Evolutionary conservation across 2,888 invertebrate species (phyloP).

Genomic region (Vannuccia rotundouncinata): DNA sequence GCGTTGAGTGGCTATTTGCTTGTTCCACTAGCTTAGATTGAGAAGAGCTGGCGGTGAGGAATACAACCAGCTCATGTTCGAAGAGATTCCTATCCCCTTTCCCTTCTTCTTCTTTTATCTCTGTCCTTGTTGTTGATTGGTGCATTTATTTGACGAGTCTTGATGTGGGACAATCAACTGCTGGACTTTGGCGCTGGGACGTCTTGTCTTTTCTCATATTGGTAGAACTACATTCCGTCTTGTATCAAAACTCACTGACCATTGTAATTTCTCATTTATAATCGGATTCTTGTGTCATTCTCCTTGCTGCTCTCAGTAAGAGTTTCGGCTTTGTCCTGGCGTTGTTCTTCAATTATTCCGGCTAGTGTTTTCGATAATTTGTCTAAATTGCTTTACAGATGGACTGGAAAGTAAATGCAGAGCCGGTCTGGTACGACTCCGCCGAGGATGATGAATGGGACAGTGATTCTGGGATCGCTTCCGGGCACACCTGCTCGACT

Average conservation of each 20-base stretch:
- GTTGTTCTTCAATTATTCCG: no score
- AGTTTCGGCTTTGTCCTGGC: no score
- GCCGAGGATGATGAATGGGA: not conserved
- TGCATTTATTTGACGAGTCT: not conserved
- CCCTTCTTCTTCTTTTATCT: not conserved
- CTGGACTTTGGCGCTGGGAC: not conserved
- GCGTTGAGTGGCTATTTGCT: not conserved
- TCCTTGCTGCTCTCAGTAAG: no score
- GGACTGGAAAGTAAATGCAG: not conserved
- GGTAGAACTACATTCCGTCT: not conserved
- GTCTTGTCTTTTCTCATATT: not conserved
- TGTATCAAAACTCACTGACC: not conserved
- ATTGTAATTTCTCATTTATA: not conserved
- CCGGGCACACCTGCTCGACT: not conserved
- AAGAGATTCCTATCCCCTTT: not conserved
- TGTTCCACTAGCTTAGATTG: not conserved
- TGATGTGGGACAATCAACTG: not conserved
- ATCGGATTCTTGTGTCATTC: no score
- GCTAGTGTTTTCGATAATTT: not conserved
- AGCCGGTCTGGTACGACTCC: not conserved
- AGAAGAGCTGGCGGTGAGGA: not conserved
- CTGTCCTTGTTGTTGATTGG: not conserved
- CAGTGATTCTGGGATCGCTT: not conserved
- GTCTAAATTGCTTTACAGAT: not conserved
- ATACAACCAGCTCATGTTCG: not conserved